These are phyloP conservation scores for Ardeotis arabs DNA, from an alignment of 2,113 vertebrate species.

Conservation along the genomic window DNA sequence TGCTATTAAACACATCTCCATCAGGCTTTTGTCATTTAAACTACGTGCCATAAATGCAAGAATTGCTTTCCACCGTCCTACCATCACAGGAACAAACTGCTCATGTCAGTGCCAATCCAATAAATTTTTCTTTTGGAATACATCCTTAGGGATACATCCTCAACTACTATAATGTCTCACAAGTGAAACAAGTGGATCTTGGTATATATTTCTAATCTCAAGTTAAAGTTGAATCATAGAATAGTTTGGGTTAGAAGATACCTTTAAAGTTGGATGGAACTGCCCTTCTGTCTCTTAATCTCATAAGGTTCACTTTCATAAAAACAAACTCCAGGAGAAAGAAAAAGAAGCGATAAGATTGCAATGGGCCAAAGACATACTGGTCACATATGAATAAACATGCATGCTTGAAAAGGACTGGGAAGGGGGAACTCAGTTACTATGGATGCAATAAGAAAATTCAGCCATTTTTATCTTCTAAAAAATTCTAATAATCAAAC, in stretches of 20 bases:
- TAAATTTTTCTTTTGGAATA: neutral
- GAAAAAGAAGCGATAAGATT: neutral
- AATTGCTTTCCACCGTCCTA: neutral
- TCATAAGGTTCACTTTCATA: neutral
- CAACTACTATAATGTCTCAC: neutral
- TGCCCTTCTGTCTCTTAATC: neutral
- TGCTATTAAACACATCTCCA: neutral
- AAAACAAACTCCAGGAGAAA: neutral
- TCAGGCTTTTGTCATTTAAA: neutral
- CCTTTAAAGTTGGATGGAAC: neutral
- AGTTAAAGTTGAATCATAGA: neutral
- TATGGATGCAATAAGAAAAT: neutral
- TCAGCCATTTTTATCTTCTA: neutral
- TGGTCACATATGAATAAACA: neutral
- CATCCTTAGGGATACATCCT: neutral
- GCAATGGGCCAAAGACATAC: neutral
- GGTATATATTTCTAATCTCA: neutral
- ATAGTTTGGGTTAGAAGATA: neutral
- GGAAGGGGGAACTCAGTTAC: neutral
- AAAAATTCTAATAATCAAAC: neutral
- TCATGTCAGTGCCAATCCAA: neutral
- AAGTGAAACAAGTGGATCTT: neutral
- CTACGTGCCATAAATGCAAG: neutral
- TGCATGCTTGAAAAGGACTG: neutral
- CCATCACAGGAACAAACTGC: neutral